Evolutionary conservation across 1,140 invertebrate species (phyloP), one percentile per base, ranked within the genome.

Genomic region (Sycophaga agraensis): DNA sequence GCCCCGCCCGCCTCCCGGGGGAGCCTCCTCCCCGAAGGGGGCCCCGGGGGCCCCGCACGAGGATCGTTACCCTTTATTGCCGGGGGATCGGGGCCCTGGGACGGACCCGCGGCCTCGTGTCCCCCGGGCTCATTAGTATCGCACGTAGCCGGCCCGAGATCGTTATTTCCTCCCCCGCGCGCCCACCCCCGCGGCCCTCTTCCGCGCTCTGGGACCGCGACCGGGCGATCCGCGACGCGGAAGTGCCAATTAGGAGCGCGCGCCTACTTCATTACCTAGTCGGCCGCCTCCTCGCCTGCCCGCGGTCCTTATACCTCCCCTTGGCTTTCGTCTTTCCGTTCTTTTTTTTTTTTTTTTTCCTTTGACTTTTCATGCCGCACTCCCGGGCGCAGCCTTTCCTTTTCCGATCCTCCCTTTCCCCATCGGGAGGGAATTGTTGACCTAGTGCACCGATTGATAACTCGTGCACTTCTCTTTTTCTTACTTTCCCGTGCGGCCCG

Each of bases 181-280:
- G 37, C 19, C n/a, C 19, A 4, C 45, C 37, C 40, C 5, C 31
- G 22, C 17, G 37, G 17, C 39, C 6, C 39, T 54, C 40, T 4
- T 22, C 8, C 43, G 12, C 22, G 24, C 21, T 34, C 8, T 40
- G 21, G 21, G 8, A 34, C 19, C 19, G 26, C 40, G 37, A 14
- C 0, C 5, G 21, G 31, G 37, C 11, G 12, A 16, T 19, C n/a
- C 12, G 59, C 43, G 34, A 48, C 26, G 51, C 59, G 59, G 42
- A 61, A 61, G 59, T 61, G 59, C 51, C 42, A 61, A 61, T 61
- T 61, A 55, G 59, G 24, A 40, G 59, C n/a, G 8, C 24, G 19
- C 26, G 19, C 40, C 19, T 60, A 46, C 58, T 59, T 53, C 49
- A 60, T 60, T 60, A 59, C 58, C 48, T 39, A 53, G 39, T 59